These are phyloP conservation scores for Callionymus lyra DNA, from an alignment of 2,113 vertebrate species.

Conservation along the genomic window DNA sequence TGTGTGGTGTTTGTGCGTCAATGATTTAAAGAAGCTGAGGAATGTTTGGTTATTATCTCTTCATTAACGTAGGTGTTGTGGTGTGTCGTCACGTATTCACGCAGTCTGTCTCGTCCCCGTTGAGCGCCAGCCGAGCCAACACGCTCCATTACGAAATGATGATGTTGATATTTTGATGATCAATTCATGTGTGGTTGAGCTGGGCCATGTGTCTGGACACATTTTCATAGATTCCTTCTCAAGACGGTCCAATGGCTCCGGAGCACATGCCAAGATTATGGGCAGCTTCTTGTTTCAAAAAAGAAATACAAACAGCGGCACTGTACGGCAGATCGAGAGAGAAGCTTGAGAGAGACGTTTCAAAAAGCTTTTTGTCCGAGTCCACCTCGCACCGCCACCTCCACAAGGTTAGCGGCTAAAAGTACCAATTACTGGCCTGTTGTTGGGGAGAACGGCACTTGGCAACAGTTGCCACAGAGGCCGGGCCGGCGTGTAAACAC, in stretches of 20 bases:
- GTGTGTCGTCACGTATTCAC: constrained; percentile 6
- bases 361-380: constrained; percentile 61
- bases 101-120: constrained; percentile 20
- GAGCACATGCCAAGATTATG: constrained; percentile 42
- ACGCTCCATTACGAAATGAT: constrained; percentile 55
- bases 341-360: constrained; percentile 33
- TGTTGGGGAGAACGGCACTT: constrained; percentile 59
- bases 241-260: constrained; percentile 54
- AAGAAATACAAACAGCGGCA: constrained; percentile 5
- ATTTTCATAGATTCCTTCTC: constrained; percentile 63
- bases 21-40: too few relatives aligned
- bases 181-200: constrained; percentile 63
- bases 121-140: constrained; percentile 17
- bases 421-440: constrained; percentile 64
- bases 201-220: constrained; percentile 57
- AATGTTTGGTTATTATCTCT: too few relatives aligned
- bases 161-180: constrained; percentile 69
- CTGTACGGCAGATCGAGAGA: constrained; percentile 16
- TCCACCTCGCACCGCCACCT: constrained; percentile 50
- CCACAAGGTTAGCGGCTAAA: constrained; percentile 62
- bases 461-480: constrained; percentile 57
- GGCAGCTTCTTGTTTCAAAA: constrained; percentile 17
- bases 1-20: too few relatives aligned
- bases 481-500: constrained; percentile 53
- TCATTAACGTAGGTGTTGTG: too few relatives aligned